Base-by-base conservation (phyloP, 2,888 invertebrate species). In the Rhingia campestris region DNA sequence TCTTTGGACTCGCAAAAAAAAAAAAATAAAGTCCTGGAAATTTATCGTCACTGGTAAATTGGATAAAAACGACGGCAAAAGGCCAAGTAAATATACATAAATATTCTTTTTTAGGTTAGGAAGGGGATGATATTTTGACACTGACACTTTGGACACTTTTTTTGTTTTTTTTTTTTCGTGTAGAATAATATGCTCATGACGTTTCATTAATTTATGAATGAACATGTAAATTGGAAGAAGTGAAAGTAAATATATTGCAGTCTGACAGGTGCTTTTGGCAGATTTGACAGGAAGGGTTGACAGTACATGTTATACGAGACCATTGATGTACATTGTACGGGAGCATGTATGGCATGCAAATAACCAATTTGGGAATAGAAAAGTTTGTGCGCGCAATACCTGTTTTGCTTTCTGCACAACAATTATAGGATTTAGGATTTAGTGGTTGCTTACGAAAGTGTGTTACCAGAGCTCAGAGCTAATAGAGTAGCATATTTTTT, bases 71-170 rank as follows among this genome's bases (percentile, higher is more conserved):
- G 30, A 4, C 53, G 53, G 9, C 22, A 49, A 49, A 49, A 49
- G 49, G 22, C 49, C 30, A 49, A 49, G 30, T n/a, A 49, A 49
- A 49, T 49, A 30, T 49, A 30, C 10, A 49, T 30, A 49, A 30
- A 30, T 49, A 10, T 33, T 6, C n/a, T n/a, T 49, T 22, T 54
- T 58, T 45, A 45, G 43, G 59, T 45, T 61, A 61, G 30, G 33
- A 6, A 32, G 3, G 30, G 10, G 30, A 49, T 49, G 14, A 35
- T 7, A 9, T 22, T 59, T 43, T 43, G 41, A 43, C 58, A 59
- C 41, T 59, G 58, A 59, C 59, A 61, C 59, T 61, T 45, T 53
- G 53, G 22, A 35, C 49, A 49, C 30, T 30, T 30, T 14, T 47
- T 47, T 12, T 12, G 7, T 47, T 47, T 47, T 47, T 3, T 22